These are phyloP conservation scores for Cichladusa arquata DNA, from an alignment of 2,113 vertebrate species.

Conservation along the genomic window DNA sequence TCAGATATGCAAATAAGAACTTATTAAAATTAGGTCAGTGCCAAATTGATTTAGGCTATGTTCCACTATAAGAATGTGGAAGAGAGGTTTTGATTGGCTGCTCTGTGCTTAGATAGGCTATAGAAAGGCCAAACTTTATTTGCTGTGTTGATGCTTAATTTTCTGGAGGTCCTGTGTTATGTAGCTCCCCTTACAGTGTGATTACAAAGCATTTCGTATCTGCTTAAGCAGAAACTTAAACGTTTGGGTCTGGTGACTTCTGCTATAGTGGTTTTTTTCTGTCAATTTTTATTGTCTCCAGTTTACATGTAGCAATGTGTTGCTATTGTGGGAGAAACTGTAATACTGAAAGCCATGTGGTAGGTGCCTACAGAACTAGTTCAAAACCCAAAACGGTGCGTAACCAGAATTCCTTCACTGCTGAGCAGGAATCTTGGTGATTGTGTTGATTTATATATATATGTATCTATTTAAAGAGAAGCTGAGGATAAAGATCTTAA, in stretches of 20 bases:
- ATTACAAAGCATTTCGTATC: background rate
- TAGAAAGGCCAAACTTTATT: background rate
- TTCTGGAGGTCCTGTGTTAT: background rate
- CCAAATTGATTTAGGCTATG: background rate
- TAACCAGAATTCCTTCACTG: conserved; percentile 71
- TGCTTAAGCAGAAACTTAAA: background rate
- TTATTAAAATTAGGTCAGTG: background rate
- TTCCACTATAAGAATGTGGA: background rate
- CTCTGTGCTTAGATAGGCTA: background rate
- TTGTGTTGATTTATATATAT: background rate
- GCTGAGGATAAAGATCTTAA: background rate
- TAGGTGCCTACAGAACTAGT: background rate
- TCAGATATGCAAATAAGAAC: background rate
- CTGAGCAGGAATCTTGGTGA: conserved; percentile 17
- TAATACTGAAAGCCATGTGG: background rate
- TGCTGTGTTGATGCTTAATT: background rate
- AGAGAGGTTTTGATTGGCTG: background rate
- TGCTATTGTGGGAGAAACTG: background rate
- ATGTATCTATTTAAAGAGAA: conserved; percentile 31
- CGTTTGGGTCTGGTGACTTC: background rate
- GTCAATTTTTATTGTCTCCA: background rate
- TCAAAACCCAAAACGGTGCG: background rate
- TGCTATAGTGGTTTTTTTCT: background rate
- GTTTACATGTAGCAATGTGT: background rate
- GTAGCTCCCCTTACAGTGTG: background rate